A percentile compares a stretch with the other conserved stretches of the same genome.
phyloP scores from a whole-genome alignment of 2,888 invertebrate species.

The Tiliacea aurago region DNA sequence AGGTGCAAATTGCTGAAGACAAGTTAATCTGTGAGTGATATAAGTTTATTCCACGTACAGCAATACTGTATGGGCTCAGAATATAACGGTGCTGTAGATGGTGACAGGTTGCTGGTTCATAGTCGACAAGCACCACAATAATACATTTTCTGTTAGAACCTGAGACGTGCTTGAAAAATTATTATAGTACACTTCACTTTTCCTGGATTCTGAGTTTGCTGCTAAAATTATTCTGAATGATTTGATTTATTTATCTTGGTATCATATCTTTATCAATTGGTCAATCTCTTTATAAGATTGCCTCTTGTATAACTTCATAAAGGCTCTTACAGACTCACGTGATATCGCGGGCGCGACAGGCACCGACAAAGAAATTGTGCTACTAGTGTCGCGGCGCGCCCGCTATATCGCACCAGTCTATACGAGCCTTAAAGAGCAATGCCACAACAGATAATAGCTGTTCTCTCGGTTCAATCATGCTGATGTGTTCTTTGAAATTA shows the following conservation, averaged over 20 bases:
- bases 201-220: background rate
- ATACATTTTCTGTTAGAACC: constrained; percentile 42
- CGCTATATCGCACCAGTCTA: no score
- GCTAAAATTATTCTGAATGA: background rate
- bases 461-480: background rate
- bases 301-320: background rate
- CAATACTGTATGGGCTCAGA: constrained; percentile 25
- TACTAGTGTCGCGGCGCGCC: no score
- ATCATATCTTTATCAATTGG: background rate
- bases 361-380: no score
- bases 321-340: no score
- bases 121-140: constrained; percentile 39
- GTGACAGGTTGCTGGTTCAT: constrained; percentile 35
- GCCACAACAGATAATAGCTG: background rate
- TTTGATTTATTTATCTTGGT: background rate
- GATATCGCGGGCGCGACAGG: no score
- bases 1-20: constrained; percentile 25
- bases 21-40: constrained; percentile 32
- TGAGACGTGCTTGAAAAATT: constrained; percentile 23
- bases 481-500: background rate
- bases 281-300: background rate
- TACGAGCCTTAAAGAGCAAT: no score
- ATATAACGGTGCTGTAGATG: constrained; percentile 49
- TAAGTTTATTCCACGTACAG: constrained; percentile 31
- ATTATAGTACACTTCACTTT: constrained; percentile 8